Evolutionary conservation across 2,113 vertebrate species (phyloP), one percentile per base, ranked within the genome.

Genomic region (Holacanthus passer): DNA sequence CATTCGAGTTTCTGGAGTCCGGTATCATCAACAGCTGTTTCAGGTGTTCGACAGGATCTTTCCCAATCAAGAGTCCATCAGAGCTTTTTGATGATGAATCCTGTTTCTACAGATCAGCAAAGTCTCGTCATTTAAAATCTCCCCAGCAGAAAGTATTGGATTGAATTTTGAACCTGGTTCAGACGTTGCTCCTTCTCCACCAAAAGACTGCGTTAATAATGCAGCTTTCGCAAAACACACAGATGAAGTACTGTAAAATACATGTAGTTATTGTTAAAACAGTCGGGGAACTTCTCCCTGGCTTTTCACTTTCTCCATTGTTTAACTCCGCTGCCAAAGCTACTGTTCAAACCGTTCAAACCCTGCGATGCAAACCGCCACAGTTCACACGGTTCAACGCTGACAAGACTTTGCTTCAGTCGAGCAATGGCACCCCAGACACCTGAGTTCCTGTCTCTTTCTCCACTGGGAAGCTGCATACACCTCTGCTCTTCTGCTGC

Each of bases 401-500:
- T 67, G 90, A 91, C 86, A 70, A 83, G 80, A 70, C 81, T 87
- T 75, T 12, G 68, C 82, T 90, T 83, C 81, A 41, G 58, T 83
- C 11, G 63, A 89, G 47, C 76, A 56, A 45, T 71, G 32, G 73
- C 79, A 74, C 82, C 85, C 55, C 3, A 65, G 87, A 92, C 84
- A 60, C 80, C 74, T 76, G 67, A 55, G 78, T 78, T 82, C 43
- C 83, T 81, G 43, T 59, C 81, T 83, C 48, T 70, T 58, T 79
- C 83, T 86, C 88, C 81, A 16, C 56, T 59, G 89, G 87, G 90
- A 92, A 79, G 79, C 83, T 45, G 53, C 70, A n/a, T 2, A 86
- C 88, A 92, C 88, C 87, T 86, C 82, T 85, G 82, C 87, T 87
- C 77, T 75, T 73, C 69, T 76, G 76, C 77, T 73, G 77, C 90